These are phyloP conservation scores for Plebejus melissa DNA, from an alignment of 2,888 invertebrate species.

Conservation along the genomic window DNA sequence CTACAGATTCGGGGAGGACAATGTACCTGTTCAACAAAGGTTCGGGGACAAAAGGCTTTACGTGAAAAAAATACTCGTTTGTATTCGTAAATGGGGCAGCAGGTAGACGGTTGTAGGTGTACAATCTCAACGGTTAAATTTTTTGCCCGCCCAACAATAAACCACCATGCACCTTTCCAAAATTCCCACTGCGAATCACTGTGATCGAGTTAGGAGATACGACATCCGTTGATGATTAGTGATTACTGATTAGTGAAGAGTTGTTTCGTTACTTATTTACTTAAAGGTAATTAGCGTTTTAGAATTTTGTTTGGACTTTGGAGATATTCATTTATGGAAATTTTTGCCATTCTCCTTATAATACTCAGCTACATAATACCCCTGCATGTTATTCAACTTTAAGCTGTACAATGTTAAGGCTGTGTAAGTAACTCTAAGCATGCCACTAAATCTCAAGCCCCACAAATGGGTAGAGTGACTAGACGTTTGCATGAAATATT, in stretches of 20 bases:
- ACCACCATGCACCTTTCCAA: slow-evolving; percentile 61
- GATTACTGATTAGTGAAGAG: neutral
- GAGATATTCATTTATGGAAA: too few species aligned
- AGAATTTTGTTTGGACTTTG: neutral
- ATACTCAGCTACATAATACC: neutral
- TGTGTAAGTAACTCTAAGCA: neutral
- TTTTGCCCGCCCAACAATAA: slow-evolving; percentile 45
- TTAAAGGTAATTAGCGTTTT: neutral
- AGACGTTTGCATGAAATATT: slow-evolving; percentile 16
- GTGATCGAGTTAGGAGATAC: slow-evolving; percentile 25
- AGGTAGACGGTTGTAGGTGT: slow-evolving; percentile 76
- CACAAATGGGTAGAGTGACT: neutral
- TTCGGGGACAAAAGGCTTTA: slow-evolving; percentile 57
- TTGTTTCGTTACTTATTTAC: neutral
- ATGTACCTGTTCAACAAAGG: slow-evolving; percentile 48
- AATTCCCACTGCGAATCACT: slow-evolving; percentile 57
- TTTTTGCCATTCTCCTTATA: too few species aligned
- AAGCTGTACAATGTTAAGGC: slow-evolving; percentile 17
- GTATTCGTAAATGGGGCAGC: slow-evolving; percentile 71
- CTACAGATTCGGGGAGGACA: slow-evolving; percentile 1
- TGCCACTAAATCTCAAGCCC: slow-evolving; percentile 21
- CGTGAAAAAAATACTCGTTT: slow-evolving; percentile 57
- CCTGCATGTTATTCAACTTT: slow-evolving; percentile 2
- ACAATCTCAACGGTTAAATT: slow-evolving; percentile 59
- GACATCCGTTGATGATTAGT: slow-evolving; percentile 16